Percentiles rank a stretch among this genome's conserved stretches.
Evolutionary conservation across 2,797 vertebrate species (phyloP).

Genomic region (Peromyscus melanophrys): DNA sequence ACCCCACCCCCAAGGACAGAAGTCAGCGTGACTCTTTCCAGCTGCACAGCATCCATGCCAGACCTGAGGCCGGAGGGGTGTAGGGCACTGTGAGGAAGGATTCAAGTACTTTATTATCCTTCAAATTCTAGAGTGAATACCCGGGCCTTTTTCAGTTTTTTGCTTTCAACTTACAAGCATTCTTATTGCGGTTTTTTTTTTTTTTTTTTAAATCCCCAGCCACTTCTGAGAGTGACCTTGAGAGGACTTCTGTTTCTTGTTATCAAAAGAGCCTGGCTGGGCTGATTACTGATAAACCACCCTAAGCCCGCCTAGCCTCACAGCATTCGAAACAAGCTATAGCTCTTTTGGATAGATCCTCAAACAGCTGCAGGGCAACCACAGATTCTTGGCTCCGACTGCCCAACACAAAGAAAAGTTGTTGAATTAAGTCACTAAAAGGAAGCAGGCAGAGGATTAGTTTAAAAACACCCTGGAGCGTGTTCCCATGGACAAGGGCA

Average conservation of each 20-base stretch:
- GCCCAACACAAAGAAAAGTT: conserved; percentile 35
- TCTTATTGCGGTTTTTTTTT: neutral
- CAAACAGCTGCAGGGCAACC: conserved; percentile 28
- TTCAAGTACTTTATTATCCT: neutral
- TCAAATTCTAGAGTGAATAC: neutral
- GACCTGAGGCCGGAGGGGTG: neutral
- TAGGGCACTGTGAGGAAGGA: neutral
- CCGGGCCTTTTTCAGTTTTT: neutral
- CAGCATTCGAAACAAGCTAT: neutral
- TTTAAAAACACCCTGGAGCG: conserved; percentile 23
- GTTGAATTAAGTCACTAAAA: conserved; percentile 64
- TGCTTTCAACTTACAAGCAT: neutral
- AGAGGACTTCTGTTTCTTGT: neutral
- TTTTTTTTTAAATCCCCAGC: neutral
- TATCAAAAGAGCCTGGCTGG: neutral
- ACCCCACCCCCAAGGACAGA: neutral
- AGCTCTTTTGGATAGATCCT: neutral
- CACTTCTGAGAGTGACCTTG: neutral
- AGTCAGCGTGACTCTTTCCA: neutral
- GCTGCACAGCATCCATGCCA: neutral
- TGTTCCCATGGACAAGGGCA: neutral
- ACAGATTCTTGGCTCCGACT: conserved; percentile 19
- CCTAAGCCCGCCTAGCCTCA: neutral
- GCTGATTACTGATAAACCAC: neutral
- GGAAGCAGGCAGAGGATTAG: conserved; percentile 36